phyloP scores from a whole-genome alignment of 1,140 invertebrate species.

The Heliothis subflexa region DNA sequence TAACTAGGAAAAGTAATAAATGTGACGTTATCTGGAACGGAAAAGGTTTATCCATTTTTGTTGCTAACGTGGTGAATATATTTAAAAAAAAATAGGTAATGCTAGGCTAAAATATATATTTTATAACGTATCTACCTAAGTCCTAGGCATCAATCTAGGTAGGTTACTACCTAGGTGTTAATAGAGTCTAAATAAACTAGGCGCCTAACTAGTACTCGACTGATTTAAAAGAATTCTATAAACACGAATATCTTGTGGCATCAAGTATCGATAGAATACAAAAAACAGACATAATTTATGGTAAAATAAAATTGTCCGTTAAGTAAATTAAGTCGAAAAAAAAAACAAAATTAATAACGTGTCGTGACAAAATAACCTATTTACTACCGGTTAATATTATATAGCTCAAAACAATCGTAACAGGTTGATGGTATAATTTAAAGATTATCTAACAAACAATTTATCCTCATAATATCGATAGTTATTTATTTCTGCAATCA shows the following conservation, averaged over 20 bases:
- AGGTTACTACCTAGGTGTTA: background rate
- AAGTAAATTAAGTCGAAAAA: no score
- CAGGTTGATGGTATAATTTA: no score
- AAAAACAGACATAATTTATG: background rate
- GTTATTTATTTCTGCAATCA: background rate
- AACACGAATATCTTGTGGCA: background rate
- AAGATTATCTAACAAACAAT: background rate
- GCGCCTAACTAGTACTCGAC: background rate
- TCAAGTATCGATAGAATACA: background rate
- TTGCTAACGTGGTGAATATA: background rate
- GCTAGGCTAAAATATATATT: background rate
- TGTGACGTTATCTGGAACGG: background rate
- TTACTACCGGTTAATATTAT: no score
- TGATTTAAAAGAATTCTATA: constrained; percentile 3
- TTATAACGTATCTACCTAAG: background rate
- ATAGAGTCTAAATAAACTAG: background rate
- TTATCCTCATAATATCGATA: background rate
- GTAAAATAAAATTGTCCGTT: no score
- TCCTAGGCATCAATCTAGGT: no score
- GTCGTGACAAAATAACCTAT: background rate
- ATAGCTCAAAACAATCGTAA: no score
- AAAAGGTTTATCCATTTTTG: constrained; percentile 9
- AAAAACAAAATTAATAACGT: no score
- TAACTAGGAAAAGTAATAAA: constrained; percentile 11
- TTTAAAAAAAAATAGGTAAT: background rate